phyloP scores from a whole-genome alignment of 2,888 invertebrate species.

The Lucinisca nassula region DNA sequence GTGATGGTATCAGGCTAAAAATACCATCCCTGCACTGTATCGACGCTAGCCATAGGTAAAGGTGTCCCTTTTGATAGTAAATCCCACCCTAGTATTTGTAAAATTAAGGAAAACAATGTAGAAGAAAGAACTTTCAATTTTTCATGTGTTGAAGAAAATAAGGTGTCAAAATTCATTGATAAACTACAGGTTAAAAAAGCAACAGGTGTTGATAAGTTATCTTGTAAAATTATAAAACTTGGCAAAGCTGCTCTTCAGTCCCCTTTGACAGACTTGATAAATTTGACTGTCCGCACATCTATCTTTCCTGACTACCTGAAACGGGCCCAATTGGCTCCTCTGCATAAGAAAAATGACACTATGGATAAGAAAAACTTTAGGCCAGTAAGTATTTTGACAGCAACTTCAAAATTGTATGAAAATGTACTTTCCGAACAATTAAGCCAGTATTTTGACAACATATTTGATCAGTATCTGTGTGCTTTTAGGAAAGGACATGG shows the following conservation, averaged over 20 bases:
- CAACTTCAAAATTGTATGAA: constrained; percentile 53
- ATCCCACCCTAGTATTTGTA: background rate
- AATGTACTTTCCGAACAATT: constrained; percentile 41
- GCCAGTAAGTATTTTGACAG: constrained; percentile 54
- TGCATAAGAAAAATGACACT: constrained; percentile 34
- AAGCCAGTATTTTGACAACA: constrained; percentile 41
- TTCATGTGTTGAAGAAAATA: background rate
- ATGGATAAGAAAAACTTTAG: constrained; percentile 15
- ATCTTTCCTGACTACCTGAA: constrained; percentile 17
- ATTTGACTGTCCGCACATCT: background rate
- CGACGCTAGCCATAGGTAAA: background rate
- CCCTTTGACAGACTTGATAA: background rate
- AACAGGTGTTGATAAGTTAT: background rate
- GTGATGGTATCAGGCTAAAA: too few species aligned
- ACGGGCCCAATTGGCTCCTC: constrained; percentile 15
- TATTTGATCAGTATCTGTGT: constrained; percentile 45
- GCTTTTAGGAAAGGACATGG: too few species aligned
- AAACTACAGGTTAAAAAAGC: background rate
- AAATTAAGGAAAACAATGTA: background rate
- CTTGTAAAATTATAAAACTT: background rate
- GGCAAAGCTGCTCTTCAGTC: too few species aligned
- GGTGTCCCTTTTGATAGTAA: background rate
- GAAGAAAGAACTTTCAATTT: background rate
- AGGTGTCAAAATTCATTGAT: background rate
- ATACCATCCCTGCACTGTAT: too few species aligned